Base-by-base conservation (phyloP, 2,888 invertebrate species). In the Papilio protenor region DNA sequence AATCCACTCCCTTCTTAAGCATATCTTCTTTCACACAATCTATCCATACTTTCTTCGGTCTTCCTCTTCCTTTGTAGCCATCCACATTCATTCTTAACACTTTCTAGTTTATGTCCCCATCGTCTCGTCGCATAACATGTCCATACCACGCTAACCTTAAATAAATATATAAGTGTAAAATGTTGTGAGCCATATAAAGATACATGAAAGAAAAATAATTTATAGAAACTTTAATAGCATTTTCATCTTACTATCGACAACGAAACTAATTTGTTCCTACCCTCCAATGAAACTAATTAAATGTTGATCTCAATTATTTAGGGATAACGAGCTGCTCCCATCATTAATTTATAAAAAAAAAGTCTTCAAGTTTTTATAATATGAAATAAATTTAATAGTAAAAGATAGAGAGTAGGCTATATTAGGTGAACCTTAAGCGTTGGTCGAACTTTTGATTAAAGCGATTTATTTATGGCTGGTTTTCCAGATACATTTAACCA, bases 371-470 rank as follows among this genome's bases (percentile, higher is more conserved):
- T 27, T 12, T 27, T 61, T 23, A 23, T n/a, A 4, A 33, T 4
- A 33, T 33, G 5, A 33, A 33, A 27, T 27, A 27, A 27, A 27
- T 47, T 11, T 47, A 49, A 49, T 49, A 49, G 49, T 49, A 14
- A 49, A 14, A 14, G 14, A 49, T 4, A 49, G 14, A 40, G 40
- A 40, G 8, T 40, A 40, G 0, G 40, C 40, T 40, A 40, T 40
- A 5, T 33, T 33, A 40, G 18, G 18, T 16, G 18, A 52, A 52
- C 52, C 18, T 16, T 5, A 18, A 18, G 18, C 52, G 14, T 52
- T 16, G 3, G 1, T 11, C 8, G 1, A 52, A 90, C 87, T 88
- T 88, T 91, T 94, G 92, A 94, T 94, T 92, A 92, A 93, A 92
- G 87, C 87, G 86, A 86, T 88, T 86, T 87, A 91, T 92, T 93